Evolutionary conservation across 2,888 invertebrate species (phyloP), one percentile per base, ranked within the genome.

Genomic region (Chrysolina haemoptera): DNA sequence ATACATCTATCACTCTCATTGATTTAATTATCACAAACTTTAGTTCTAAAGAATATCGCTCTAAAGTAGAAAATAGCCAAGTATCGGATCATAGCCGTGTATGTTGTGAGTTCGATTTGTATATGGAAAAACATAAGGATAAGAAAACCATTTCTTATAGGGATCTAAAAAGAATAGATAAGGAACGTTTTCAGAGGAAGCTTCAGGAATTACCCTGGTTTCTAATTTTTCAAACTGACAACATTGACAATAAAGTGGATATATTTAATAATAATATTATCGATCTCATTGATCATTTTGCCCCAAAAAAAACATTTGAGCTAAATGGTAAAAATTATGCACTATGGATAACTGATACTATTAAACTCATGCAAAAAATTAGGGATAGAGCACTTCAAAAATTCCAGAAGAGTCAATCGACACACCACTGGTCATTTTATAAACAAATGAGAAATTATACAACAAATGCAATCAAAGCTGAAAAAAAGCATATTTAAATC

Each of bases 11-110:
- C 43, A 43, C 14, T 10, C 55, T 16, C 55, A 55, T 55, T 55
- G 55, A 55, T 20, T 55, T 20, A 18, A 27, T 59, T n/a, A 59
- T 59, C 4, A 59, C 59, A 22, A 59, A 59, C 22, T 59, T 22
- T 4, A 35, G 35, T 14, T 14, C 59, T 59, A 10, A 59, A 14
- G 27, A 59, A 27, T 59, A 14, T 35, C 4, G 10, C 1, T 50
- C 48, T 50, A n/a, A 14, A 16, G 48, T 50, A n/a, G 59, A 12
- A 59, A 59, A 18, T 22, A 35, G 59, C n/a, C 59, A 59, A n/a
- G 20, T 27, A 35, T 59, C 27, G 12, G 11, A 59, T 20, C 27
- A 59, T 22, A 20, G n/a, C 22, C 11, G 20, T 16, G 6, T 35
- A 59, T 59, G 22, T n/a, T 27, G 22, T 35, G 35, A 59, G 4